A percentile compares a stretch with the other conserved stretches of the same genome.
These are phyloP conservation scores for Dipus sagitta DNA, from an alignment of 2,797 vertebrate species.

Conservation along the genomic window DNA sequence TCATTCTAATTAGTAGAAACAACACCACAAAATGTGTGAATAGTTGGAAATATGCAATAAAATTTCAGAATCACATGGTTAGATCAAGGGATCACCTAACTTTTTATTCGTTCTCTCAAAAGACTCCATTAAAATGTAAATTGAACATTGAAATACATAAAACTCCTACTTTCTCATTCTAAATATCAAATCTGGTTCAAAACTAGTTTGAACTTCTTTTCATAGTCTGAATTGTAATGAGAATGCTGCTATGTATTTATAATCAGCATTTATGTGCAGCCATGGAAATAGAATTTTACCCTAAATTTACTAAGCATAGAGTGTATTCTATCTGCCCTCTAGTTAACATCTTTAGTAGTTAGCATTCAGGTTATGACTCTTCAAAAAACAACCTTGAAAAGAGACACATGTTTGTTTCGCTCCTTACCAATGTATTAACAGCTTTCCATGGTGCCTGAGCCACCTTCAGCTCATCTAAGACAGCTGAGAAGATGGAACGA, in stretches of 20 bases:
- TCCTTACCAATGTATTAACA: constrained; percentile 92
- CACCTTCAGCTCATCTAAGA: constrained; percentile 94
- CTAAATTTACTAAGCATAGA: constrained; percentile 33
- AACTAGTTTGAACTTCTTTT: constrained; percentile 72
- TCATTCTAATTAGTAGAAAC: constrained; percentile 90
- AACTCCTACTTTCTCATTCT: constrained; percentile 70
- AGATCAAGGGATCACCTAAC: constrained; percentile 67
- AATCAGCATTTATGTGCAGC: constrained; percentile 66
- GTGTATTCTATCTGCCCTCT: not conserved
- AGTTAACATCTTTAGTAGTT: constrained; percentile 57
- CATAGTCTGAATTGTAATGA: constrained; percentile 75
- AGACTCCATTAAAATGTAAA: constrained; percentile 77
- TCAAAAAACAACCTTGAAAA: constrained; percentile 11
- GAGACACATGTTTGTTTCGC: not conserved
- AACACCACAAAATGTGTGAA: constrained; percentile 60
- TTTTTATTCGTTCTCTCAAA: constrained; percentile 71
- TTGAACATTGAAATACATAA: constrained; percentile 61
- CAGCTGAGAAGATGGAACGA: constrained; percentile 93
- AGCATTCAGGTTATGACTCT: constrained; percentile 42
- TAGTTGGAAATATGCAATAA: constrained; percentile 54
- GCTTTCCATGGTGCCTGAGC: constrained; percentile 96
- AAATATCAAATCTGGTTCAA: constrained; percentile 76
- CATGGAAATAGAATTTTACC: constrained; percentile 52
- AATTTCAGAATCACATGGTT: constrained; percentile 55
- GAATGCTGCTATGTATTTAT: constrained; percentile 62